These are phyloP conservation scores for Netta rufina DNA, from an alignment of 2,797 vertebrate species.

Conservation along the genomic window DNA sequence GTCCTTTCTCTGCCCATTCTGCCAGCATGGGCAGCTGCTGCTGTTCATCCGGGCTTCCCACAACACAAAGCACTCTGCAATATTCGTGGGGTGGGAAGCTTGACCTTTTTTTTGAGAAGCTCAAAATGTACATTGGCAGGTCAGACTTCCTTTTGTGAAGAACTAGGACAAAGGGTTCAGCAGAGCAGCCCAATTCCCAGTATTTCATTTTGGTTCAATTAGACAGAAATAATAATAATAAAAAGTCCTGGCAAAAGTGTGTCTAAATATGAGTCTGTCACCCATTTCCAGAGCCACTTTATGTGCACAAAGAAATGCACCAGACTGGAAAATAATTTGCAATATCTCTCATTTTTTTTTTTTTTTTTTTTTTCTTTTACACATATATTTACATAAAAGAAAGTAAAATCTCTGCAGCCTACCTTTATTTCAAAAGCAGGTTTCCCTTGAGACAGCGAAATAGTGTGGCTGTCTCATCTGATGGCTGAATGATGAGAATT, in stretches of 20 bases:
- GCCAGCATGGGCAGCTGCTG: not conserved
- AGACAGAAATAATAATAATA: not conserved
- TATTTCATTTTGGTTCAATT: not conserved
- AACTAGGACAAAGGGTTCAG: not conserved
- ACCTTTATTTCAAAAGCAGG: not conserved
- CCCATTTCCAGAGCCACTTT: not conserved
- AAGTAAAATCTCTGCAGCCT: not conserved
- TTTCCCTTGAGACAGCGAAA: not conserved
- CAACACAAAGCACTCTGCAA: fast-evolving
- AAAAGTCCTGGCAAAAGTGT: not conserved
- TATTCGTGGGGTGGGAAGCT: not conserved
- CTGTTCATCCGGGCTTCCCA: not conserved
- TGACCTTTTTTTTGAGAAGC: not conserved
- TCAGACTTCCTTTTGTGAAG: not conserved
- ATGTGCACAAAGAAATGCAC: not conserved
- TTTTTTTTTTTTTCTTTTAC: not conserved
- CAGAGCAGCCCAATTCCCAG: not conserved
- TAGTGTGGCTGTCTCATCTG: not conserved
- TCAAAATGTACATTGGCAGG: not conserved
- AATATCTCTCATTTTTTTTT: not conserved
- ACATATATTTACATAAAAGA: not conserved
- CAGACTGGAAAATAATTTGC: not conserved
- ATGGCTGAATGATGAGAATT: not conserved
- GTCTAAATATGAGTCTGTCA: not conserved
- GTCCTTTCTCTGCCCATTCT: not conserved